These are phyloP conservation scores for Penaeus chinensis DNA, from an alignment of 1,140 invertebrate species.

Conservation along the genomic window DNA sequence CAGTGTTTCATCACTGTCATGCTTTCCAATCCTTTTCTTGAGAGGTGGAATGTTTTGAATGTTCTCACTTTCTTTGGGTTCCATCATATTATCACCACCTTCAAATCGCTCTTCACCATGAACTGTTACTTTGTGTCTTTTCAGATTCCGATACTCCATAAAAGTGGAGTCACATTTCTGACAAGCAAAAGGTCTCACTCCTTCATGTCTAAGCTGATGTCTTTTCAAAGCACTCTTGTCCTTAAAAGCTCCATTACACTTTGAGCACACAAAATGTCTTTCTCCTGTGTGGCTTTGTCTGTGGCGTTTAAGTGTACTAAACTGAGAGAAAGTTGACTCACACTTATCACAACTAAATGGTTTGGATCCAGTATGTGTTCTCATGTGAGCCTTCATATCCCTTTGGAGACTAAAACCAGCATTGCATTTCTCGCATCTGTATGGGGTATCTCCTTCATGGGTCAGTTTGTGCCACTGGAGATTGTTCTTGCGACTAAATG, in stretches of 20 bases:
- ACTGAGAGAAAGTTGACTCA: slow-evolving; percentile 47
- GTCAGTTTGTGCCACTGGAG: slow-evolving; percentile 52
- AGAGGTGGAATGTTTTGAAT: slow-evolving; percentile 31
- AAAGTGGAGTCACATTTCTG: slow-evolving; percentile 59
- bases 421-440: slow-evolving; percentile 50
- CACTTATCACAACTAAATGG: slow-evolving; percentile 53
- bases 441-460: slow-evolving; percentile 49
- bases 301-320: slow-evolving; percentile 48
- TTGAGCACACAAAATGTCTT: slow-evolving; percentile 42
- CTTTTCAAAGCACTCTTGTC: slow-evolving; percentile 51
- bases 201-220: slow-evolving; percentile 41
- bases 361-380: slow-evolving; percentile 49
- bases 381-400: slow-evolving; percentile 53
- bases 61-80: slow-evolving; percentile 28
- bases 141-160: slow-evolving; percentile 62
- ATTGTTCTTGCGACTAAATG: slow-evolving; percentile 53
- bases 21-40: slow-evolving; percentile 36
- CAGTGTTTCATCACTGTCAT: slow-evolving; percentile 43
- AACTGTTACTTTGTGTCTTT: slow-evolving; percentile 59
- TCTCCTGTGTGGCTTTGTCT: slow-evolving; percentile 45
- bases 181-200: slow-evolving; percentile 54
- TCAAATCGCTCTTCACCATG: slow-evolving; percentile 59
- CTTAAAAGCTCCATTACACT: slow-evolving; percentile 45
- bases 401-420: slow-evolving; percentile 52
- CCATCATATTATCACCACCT: slow-evolving; percentile 21